Evolutionary conservation across 1,140 invertebrate species (phyloP), one percentile per base, ranked within the genome.

Genomic region (Rhopalosiphum maidis): DNA sequence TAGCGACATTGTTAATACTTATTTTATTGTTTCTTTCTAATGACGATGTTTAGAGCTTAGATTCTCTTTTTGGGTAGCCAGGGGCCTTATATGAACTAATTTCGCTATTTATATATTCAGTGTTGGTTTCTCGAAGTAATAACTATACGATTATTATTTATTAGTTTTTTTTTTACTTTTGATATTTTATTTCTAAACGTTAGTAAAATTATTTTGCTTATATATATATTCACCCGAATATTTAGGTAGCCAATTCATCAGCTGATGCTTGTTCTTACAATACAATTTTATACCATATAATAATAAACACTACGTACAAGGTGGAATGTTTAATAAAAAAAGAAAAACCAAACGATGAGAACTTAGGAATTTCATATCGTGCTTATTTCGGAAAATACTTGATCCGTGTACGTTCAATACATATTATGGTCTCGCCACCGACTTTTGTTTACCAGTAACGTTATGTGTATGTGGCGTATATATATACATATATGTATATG

Each of bases 331-430:
- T 18, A 35, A 89, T 89, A 89, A 86, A 68, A 68, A 18, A 77
- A 77, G 30, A 18, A 85, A 89, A 89, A 51, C 35, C n/a, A 35
- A 89, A 54, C 87, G 21, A 54, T 35, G n/a, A 51, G 11, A 51
- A 35, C 54, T 89, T 54, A 35, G 87, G n/a, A 89, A 54, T 89
- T 89, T 89, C n/a, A 54, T 89, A 48, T 51, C 21, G 21, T 89
- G 3, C 51, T 54, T 35, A 54, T 89, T 54, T 89, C 18, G 46
- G 22, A 54, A 89, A 89, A 89, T 54, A 37, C 35, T 89, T 89
- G 22, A 54, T 25, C 22, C 35, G 9, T 41, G 22, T 7, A 46
- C 30, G 37, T 8, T 35, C 46, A 25, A 4, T 83, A 41, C 21
- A 35, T 41, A 41, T 83, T 83, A 41, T 41, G 37, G 35, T 35